Base-by-base conservation (phyloP, 1,140 invertebrate genomes). In the Alviniconcha marisindica region DNA sequence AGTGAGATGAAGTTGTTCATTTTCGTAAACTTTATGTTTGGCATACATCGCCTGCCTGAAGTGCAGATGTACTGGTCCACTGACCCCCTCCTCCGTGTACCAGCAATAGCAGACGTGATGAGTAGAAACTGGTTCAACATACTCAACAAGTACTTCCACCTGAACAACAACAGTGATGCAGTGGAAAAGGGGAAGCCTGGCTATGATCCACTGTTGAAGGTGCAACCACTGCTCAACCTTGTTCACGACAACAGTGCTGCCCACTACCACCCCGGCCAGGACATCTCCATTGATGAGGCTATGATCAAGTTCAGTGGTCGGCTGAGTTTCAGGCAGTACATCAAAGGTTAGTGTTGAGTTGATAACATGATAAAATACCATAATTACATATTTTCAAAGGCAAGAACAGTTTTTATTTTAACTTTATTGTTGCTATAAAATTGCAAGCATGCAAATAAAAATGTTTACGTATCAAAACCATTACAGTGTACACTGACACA, bases 281-380 rank as follows among this genome's bases (percentile, higher is more conserved):
- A 88, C 36, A 36, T 89, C 1, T 78, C 85, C 36, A 77, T 91
- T 36, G 90, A 94, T 87, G 92, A 94, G 87, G 91, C 91, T 87
- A 93, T 94, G 89, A 92, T 94, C 83, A 87, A 91, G 21, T 94
- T 91, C 56, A 94, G 93, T 90, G 91, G 92, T 5, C 83, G 85
- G 77, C 88, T 92, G 84, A 86, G 86, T 82, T 48, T 90, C 77
- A 93, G 93, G 87, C 93, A 94, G 84, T 94, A 94, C 85, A 80
- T 90, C 92, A 82, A 94, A 94, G 84, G 92, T 91, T 33, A 69
- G 63, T 0, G 7, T 14, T 31, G 4, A 36, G 4, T 1, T 69
- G 28, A 15, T 24, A 5, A 2, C 10, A 14, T 69, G 33, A 5
- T 14, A 33, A 28, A 48, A 48, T 10, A 48, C 5, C 31, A 1